Evolutionary conservation across 2,888 invertebrate species (phyloP), one percentile per base, ranked within the genome.

Genomic region (Erebia palarica): DNA sequence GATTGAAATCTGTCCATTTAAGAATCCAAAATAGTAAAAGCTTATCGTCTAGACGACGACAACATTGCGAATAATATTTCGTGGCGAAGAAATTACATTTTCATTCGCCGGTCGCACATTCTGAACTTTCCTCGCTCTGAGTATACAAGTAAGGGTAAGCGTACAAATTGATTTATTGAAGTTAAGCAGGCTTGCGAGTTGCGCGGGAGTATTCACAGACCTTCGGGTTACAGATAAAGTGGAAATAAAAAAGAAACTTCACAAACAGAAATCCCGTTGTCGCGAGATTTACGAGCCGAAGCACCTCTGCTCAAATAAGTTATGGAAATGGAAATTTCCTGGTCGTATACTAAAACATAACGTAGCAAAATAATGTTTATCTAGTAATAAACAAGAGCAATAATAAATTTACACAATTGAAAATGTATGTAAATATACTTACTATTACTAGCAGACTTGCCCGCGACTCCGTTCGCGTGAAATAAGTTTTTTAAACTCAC

Each of bases 161-260:
- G 90, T 88, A 90, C 90, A 93, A 93, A 92, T 92, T 93, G 92
- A 93, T 92, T 93, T 93, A 93, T 93, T 90, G 89, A 92, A 93
- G 92, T 92, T 92, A 89, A 89, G 89, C 90, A 84, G 86, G 87
- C 82, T 84, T 79, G 80, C 82, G 86, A 88, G 88, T 89, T 91
- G 92, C 89, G 90, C 88, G 85, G 85, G 92, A 92, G 92, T 90
- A 91, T 89, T 89, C 90, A 81, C 87, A 86, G 87, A 87, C 86
- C 87, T 90, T 90, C 87, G 85, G 88, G 83, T 87, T 88, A 87
- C 89, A 90, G 91, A 91, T 91, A 92, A 91, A 92, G 89, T 87
- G 88, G 84, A 90, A 92, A 91, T 92, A 92, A 92, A 92, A 91
- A 92, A 89, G 89, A 87, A 92, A 92, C 87, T 92, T 93, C 90